Conservation (phyloP, 1,140 invertebrate species). For the Parapsyche elsis region DNA sequence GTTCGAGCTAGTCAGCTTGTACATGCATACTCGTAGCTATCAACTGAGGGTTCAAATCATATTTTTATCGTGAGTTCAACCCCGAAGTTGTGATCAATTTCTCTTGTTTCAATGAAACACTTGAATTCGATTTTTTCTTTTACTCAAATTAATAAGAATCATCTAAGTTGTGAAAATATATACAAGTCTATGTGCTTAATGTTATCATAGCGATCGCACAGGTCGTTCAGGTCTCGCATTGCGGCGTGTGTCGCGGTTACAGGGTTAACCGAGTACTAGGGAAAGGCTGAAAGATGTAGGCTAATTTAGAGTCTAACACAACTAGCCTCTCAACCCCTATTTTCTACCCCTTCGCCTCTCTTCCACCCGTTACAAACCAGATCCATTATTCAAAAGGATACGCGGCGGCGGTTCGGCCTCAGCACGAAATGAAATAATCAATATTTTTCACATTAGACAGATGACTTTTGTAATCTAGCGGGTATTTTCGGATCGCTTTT, state of each 20-base stretch:
- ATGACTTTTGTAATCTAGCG: conserved; percentile 16
- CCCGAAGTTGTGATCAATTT: no score
- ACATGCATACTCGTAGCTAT: not conserved
- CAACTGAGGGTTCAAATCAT: not conserved
- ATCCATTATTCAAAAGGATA: conserved; percentile 29
- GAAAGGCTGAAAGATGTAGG: conserved; percentile 2
- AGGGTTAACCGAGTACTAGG: conserved; percentile 16
- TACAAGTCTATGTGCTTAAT: not conserved
- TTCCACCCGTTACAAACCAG: not conserved
- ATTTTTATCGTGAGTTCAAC: conserved; percentile 9
- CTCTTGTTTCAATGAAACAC: no score
- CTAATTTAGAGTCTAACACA: conserved; percentile 4
- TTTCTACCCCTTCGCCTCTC: not conserved
- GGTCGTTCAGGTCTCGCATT: not conserved
- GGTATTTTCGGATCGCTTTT: conserved; percentile 16
- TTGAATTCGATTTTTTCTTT: no score
- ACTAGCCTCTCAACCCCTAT: not conserved
- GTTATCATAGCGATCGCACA: not conserved
- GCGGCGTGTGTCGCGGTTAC: not conserved
- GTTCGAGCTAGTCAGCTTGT: not conserved
- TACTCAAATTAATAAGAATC: no score
- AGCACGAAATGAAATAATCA: conserved; percentile 24
- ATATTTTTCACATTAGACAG: conserved; percentile 27
- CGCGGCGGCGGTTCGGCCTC: not conserved
- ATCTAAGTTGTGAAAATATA: no score